Evolutionary conservation across 1,140 invertebrate species (phyloP), one percentile per base, ranked within the genome.

Genomic region (Cardiocondyla obscurior): DNA sequence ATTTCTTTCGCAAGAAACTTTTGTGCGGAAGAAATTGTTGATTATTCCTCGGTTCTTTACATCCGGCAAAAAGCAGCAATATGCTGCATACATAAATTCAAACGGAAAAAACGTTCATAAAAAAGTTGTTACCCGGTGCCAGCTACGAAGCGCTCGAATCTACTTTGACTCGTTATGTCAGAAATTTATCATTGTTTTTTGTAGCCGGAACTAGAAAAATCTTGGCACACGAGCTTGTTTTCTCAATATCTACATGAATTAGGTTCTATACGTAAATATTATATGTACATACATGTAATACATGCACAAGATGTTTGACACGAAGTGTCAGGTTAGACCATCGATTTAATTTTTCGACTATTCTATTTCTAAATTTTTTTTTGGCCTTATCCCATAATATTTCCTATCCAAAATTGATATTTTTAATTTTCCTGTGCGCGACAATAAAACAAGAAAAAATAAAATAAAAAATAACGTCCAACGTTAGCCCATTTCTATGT

Each of bases 111-210:
- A 58, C 10, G 4, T 19, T n/a, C 28, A 14, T 12, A 16, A 44
- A 58, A 74, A 49, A 22, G 19, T 30, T 44, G 36, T 60, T 16
- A 14, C 25, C 2, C 53, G 19, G 30, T 44, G 53, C 53, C 36
- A 44, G 36, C 51, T 58, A 42, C 25, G 39, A 33, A 60, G 16
- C 7, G 36, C 53, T 60, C 3, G 53, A 60, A 19, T 74, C n/a
- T 25, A 74, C 12, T 74, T 51, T 74, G 44, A 28, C 12, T 72
- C 22, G 12, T 60, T 36, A 19, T 55, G 49, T 55, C 19, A 58
- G 25, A 74, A 74, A 74, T 74, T 74, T 74, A 74, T 74, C 53
- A 60, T 28, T 60, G 70, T 74, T 60, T 74, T 74, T 74, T 5
- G n/a, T 44, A 7, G 16, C 22, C 25, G 22, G 30, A 22, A 57